A percentile compares a stretch with the other conserved stretches of the same genome.
phyloP scores from a whole-genome alignment of 92 coral and sea anemone species.

The Zoanthus sociatus region DNA sequence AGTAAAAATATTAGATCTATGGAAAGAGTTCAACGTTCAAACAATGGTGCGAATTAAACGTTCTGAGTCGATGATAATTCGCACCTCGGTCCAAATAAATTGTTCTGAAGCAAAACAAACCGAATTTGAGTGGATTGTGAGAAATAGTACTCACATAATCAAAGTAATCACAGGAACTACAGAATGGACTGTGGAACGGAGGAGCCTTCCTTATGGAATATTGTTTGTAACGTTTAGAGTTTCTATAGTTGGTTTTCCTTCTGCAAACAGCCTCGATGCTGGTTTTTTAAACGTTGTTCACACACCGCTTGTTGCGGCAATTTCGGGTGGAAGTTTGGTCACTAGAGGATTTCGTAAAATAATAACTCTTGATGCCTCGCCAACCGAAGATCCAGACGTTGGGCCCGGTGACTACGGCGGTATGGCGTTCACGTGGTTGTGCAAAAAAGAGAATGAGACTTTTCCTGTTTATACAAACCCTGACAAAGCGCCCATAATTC shows the following conservation, averaged over 20 bases:
- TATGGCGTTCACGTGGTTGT: slow-evolving; percentile 78
- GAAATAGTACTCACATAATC: slow-evolving; percentile 21
- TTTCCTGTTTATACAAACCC: slow-evolving; percentile 51
- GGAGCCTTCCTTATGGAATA: slow-evolving; percentile 64
- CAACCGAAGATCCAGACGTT: slow-evolving; percentile 79
- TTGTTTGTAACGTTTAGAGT: slow-evolving; percentile 68
- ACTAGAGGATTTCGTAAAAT: slow-evolving; percentile 61
- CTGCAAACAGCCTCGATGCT: slow-evolving; percentile 35
- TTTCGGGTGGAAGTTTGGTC: slow-evolving; percentile 74
- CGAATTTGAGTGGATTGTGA: slow-evolving; percentile 66
- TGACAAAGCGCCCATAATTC: slow-evolving; percentile 53
- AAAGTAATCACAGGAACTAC: slow-evolving; percentile 41
- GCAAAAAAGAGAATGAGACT: slow-evolving; percentile 66
- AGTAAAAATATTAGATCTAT: slow-evolving; percentile 32
- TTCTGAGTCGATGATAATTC: slow-evolving; percentile 66
- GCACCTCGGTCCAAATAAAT: slow-evolving; percentile 47
- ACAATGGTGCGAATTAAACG: slow-evolving; percentile 48
- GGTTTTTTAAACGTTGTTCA: slow-evolving; percentile 58
- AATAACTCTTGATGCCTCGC: slow-evolving; percentile 66
- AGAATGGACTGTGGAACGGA: slow-evolving; percentile 72
- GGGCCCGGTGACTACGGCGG: slow-evolving; percentile 65
- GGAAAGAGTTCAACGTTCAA: background rate
- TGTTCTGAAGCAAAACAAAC: slow-evolving; percentile 60
- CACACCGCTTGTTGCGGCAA: slow-evolving; percentile 65
- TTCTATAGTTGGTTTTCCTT: slow-evolving; percentile 38